Percentiles rank a stretch among this genome's conserved stretches.
phyloP scores from a whole-genome alignment of 2,797 vertebrate species.

The Channa striata region DNA sequence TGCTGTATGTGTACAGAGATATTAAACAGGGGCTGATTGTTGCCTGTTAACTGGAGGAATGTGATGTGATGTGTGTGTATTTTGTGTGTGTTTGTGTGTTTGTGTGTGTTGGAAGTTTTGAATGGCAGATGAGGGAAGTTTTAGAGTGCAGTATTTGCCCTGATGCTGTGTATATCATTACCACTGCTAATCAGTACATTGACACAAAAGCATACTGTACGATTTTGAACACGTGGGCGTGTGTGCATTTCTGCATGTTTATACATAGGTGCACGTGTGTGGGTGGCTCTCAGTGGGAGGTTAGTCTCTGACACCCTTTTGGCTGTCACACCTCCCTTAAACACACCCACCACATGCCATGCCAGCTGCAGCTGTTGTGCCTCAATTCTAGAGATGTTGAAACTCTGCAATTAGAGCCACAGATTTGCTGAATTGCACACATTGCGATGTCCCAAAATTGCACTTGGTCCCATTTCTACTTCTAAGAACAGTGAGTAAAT shows the following conservation, averaged over 20 bases:
- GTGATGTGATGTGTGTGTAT: background rate
- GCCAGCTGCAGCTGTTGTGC: conserved; percentile 83
- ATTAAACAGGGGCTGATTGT: conserved; percentile 9
- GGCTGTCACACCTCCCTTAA: conserved; percentile 67
- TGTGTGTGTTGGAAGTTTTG: background rate
- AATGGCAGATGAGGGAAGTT: conserved; percentile 18
- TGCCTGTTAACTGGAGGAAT: conserved; percentile 35
- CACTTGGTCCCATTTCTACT: conserved; percentile 66
- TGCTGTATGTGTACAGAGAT: background rate
- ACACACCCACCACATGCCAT: conserved; percentile 79
- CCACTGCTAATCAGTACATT: conserved; percentile 3
- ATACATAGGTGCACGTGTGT: conserved; percentile 51
- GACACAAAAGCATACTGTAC: conserved; percentile 13
- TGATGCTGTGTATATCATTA: conserved; percentile 12
- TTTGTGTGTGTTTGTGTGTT: background rate
- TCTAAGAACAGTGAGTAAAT: conserved; percentile 71
- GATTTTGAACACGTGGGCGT: background rate
- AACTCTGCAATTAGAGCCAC: conserved; percentile 82
- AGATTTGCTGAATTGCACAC: conserved; percentile 77
- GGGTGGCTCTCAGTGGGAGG: conserved; percentile 67
- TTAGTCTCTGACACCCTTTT: conserved; percentile 73
- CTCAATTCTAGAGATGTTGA: conserved; percentile 75
- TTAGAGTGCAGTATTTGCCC: conserved; percentile 25
- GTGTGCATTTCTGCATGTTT: conserved; percentile 25
- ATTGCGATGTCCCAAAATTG: conserved; percentile 81